Conservation (phyloP, 2,113 vertebrate genomes). For the cattle (Bos taurus) region ARS-UCD2.0 NC_037344.1:39810001-39810500, state of each 20-base stretch:
- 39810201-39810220: background rate
- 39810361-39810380: fast-evolving
- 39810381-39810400: background rate
- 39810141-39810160: background rate
- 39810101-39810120: fast-evolving
- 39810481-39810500: background rate
- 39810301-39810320: background rate
- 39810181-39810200: background rate
- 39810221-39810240: too few species aligned
- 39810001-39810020: background rate
- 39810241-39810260: too few species aligned
- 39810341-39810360: background rate
- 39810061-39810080: background rate
- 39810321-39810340: background rate
- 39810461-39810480: background rate
- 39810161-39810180: background rate
- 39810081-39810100: fast-evolving
- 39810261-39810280: background rate
- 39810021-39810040: background rate
- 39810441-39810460: background rate
- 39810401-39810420: background rate
- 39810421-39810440: background rate
- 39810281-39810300: background rate
- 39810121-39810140: background rate
- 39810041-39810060: fast-evolving